Percentiles rank a stretch among this genome's conserved stretches.
These are phyloP conservation scores for Drymodes brunneopygia DNA, from an alignment of 2,113 vertebrate genomes.

Conservation along the genomic window DNA sequence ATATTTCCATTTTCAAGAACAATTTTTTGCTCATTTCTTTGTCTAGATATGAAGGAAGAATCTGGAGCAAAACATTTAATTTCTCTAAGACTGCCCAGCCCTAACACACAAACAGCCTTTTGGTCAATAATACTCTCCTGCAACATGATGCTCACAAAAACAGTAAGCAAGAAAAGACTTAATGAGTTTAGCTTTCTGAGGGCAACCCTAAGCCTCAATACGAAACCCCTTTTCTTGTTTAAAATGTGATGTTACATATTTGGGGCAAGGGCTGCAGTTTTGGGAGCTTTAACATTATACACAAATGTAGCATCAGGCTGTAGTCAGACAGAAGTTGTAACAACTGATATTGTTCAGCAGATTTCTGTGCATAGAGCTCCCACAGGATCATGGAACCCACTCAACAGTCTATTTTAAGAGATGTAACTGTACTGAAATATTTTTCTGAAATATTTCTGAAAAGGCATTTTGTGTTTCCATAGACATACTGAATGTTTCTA, in stretches of 20 bases:
- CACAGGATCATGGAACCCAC: neutral
- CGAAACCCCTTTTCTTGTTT: neutral
- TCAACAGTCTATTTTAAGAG: neutral
- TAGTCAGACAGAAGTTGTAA: neutral
- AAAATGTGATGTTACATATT: neutral
- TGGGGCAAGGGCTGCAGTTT: neutral
- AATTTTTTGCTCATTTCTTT: neutral
- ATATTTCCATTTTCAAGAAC: neutral
- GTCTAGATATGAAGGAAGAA: neutral
- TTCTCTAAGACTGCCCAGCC: neutral
- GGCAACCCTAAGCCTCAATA: neutral
- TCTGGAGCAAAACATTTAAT: neutral
- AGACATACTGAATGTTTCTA: neutral
- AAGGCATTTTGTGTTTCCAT: neutral
- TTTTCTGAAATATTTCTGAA: neutral
- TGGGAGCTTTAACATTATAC: neutral
- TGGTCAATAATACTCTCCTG: neutral
- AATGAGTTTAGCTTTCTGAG: neutral
- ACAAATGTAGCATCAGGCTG: neutral
- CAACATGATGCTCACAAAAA: neutral
- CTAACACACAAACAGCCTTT: neutral
- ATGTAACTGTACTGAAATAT: neutral
- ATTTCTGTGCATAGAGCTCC: neutral
- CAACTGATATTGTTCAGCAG: neutral
- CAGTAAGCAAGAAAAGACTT: neutral